Evolutionary conservation across 2,113 vertebrate genomes (phyloP).

Genomic region (Larimichthys crocea): DNA sequence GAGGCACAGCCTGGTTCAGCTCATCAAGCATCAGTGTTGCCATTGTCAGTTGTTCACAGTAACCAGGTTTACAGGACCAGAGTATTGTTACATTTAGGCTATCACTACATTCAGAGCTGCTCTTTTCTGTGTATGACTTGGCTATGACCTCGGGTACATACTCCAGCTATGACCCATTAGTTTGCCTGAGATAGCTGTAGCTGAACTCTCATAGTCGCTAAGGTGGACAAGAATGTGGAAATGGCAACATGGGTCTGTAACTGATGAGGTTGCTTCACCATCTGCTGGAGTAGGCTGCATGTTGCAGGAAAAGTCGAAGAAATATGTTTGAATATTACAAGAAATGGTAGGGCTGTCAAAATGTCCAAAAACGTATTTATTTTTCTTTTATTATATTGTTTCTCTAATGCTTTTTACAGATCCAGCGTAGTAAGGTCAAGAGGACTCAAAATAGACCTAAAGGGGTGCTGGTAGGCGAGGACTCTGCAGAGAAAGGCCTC

Average conservation of each 20-base stretch:
- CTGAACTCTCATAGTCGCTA: background rate
- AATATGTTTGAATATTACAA: slow-evolving; percentile 13
- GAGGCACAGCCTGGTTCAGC: background rate
- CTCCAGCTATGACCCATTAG: slow-evolving; percentile 13
- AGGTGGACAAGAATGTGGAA: slow-evolving; percentile 33
- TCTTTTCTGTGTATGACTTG: slow-evolving; percentile 16
- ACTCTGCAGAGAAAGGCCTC: slow-evolving; percentile 85
- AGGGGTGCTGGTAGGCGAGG: slow-evolving; percentile 63
- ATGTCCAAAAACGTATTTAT: background rate
- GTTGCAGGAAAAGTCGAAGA: slow-evolving; percentile 38
- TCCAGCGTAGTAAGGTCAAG: slow-evolving; percentile 62
- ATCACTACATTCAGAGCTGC: background rate
- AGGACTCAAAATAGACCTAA: slow-evolving; percentile 41
- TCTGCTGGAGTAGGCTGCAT: slow-evolving; percentile 38
- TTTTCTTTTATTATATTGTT: background rate
- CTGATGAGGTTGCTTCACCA: slow-evolving; percentile 40
- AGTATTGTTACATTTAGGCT: background rate
- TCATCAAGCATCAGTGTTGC: background rate
- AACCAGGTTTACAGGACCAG: background rate
- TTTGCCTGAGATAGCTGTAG: slow-evolving; percentile 16
- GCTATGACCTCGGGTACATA: background rate
- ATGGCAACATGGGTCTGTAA: slow-evolving; percentile 23
- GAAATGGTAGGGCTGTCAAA: slow-evolving; percentile 9
- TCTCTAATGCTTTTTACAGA: slow-evolving; percentile 60
- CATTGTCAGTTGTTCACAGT: background rate